Evolutionary conservation across 2,888 invertebrate genomes (phyloP), one percentile per base, ranked within the genome.

Genomic region (Luperina nickerlii): DNA sequence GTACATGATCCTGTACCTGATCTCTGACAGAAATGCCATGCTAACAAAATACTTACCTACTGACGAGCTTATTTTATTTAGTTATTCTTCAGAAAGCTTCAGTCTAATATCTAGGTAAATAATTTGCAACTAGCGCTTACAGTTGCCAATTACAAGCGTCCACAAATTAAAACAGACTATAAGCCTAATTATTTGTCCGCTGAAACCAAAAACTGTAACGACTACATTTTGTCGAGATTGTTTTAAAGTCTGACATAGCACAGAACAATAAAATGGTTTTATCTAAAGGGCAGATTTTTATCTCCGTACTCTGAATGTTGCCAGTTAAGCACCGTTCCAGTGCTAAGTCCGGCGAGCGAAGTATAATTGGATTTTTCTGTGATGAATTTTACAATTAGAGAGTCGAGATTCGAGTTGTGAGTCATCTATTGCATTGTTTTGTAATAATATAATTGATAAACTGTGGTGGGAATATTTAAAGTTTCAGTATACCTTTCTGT

Each of bases 361-460:
- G 79, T 65, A 51, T 84, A 82, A 82, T 82, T 82, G 84, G 68
- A 82, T 84, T 84, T 81, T 84, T 82, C 42, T 63, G 72, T 65
- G 24, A 82, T 69, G 84, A 73, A 84, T 84, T 84, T 82, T 65
- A 73, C 72, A 82, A 82, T 84, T 69, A 60, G 1, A 38, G 32
- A 24, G 18, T 45, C 20, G 54, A 74, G 54, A 82, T 69, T 84
- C 48, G 42, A 78, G 65, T 42, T 38, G 32, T 68, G 32, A 70
- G 24, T n/a, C 32, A 51, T 48, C 5, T 54, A 67, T 63, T 57
- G 48, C 62, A 51, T 78, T 78, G 48, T 71, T 76, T 67, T 67
- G 18, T 45, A n/a, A 15, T 9, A 60, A 11, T 65, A 48, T 18
- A 75, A 62, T 71, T 57, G 6, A 2, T n/a, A 42, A n/a, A 42